phyloP scores from a whole-genome alignment of 2,113 vertebrate species.

The Nothoprocta perdicaria region DNA sequence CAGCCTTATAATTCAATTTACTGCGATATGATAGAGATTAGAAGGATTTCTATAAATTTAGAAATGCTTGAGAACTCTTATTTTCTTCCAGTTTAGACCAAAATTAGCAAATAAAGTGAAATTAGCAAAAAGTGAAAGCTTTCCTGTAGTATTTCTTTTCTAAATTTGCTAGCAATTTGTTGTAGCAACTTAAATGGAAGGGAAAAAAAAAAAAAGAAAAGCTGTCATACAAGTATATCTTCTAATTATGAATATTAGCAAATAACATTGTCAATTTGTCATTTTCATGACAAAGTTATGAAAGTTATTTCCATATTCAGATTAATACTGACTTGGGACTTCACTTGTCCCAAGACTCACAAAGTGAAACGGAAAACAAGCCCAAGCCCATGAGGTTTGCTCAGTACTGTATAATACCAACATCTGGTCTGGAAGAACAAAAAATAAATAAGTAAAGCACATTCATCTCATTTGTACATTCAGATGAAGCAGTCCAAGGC shows the following conservation, averaged over 20 bases:
- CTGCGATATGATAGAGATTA: background rate
- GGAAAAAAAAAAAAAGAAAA: background rate
- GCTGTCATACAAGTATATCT: background rate
- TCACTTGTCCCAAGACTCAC: background rate
- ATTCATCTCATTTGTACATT: background rate
- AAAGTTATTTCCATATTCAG: background rate
- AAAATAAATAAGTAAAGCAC: background rate
- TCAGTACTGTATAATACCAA: background rate
- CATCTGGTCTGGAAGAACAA: background rate
- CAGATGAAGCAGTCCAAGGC: background rate
- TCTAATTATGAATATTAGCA: background rate
- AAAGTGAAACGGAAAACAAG: constrained; percentile 17
- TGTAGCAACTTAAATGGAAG: background rate
- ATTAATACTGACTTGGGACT: background rate
- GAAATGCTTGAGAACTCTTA: background rate
- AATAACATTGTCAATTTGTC: background rate
- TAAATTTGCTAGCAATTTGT: background rate
- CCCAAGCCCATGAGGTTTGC: background rate
- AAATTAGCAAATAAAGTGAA: background rate
- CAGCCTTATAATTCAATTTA: background rate
- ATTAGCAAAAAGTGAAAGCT: background rate
- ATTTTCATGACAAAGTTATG: background rate
- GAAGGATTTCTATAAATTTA: background rate
- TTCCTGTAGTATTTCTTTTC: background rate
- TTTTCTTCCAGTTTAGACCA: background rate